Percentiles rank a stretch among this genome's conserved stretches.
Evolutionary conservation across 2,797 vertebrate genomes (phyloP).

Genomic region (Leuciscus waleckii): DNA sequence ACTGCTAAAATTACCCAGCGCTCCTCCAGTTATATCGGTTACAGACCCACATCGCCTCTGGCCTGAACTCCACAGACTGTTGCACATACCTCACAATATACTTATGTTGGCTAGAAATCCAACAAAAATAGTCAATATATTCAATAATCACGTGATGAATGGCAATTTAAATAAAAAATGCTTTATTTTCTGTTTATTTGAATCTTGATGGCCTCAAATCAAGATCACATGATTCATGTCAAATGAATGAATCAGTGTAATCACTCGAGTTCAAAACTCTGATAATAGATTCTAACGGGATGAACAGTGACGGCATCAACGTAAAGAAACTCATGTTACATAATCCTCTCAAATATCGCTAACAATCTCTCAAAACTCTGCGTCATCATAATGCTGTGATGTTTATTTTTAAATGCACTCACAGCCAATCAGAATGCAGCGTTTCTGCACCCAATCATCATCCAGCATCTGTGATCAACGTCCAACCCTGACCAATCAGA

Average conservation of each 20-base stretch:
- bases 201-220: not conserved
- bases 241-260: not conserved
- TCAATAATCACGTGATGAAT: not conserved
- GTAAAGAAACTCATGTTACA: not conserved
- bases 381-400: not conserved
- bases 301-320: not conserved
- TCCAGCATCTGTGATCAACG: not conserved
- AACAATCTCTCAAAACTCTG: not conserved
- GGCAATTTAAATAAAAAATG: too few species aligned
- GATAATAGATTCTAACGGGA: not conserved
- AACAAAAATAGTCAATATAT: not conserved
- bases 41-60: not conserved
- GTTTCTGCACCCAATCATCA: not conserved
- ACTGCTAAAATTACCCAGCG: conserved; percentile 68
- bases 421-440: not conserved
- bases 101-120: not conserved
- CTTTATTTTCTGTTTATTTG: too few species aligned
- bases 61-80: not conserved
- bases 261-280: not conserved
- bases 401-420: not conserved
- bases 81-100: not conserved
- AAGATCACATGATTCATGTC: not conserved
- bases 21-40: not conserved
- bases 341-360: not conserved
- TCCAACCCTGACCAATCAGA: not conserved